Base-by-base conservation (phyloP, 2,797 vertebrate species). In the Anguilla anguilla region DNA sequence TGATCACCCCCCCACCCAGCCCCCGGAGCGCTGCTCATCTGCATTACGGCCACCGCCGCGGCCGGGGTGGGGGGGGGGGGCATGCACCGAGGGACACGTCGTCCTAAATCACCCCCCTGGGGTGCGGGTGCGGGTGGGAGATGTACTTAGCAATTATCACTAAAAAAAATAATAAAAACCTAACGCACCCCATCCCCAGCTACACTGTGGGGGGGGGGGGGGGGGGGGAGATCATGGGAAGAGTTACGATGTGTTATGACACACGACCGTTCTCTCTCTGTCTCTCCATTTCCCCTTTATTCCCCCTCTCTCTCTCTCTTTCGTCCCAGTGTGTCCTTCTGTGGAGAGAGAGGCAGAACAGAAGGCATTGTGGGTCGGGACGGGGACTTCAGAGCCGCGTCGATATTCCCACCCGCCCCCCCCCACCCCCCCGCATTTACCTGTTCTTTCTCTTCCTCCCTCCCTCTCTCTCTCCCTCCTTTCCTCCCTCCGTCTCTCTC, bases 1-100 rank as follows among this genome's bases (percentile, higher is more conserved):
- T 97, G 97, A 98, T 98, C 96, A 96, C 94, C 92, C 90, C 92
- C 94, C 97, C 95, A 97, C 96, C 95, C 94, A 91, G 94, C 96
- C 96, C 95, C 96, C 94, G 1, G 61, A 67, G 95, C 93, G 92
- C 89, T 61, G 86, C 91, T 95, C 93, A 95, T 94, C 94, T 94
- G 91, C 92, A 90, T 93, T 93, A 88, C 85, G 92, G 89, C 89
- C 92, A 94, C 96, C 94, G 91, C 2, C 4, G 13, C 0, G 59
- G 19, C 15, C 9, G 55, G 59, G 59, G 59, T 2, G 19, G 59
- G 91, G 91, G 90, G 92, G 95, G 93, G 35, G 35, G 35, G 35
- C 35, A 35, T 1, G 35, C 35, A 35, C 35, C 92, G 90, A 92
- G 91, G 91, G 91, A 91, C 93, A 90, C 93, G 93, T 90, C 92